Base-by-base conservation (phyloP, 2,888 invertebrate genomes). In the Lycaena phlaeas region DNA sequence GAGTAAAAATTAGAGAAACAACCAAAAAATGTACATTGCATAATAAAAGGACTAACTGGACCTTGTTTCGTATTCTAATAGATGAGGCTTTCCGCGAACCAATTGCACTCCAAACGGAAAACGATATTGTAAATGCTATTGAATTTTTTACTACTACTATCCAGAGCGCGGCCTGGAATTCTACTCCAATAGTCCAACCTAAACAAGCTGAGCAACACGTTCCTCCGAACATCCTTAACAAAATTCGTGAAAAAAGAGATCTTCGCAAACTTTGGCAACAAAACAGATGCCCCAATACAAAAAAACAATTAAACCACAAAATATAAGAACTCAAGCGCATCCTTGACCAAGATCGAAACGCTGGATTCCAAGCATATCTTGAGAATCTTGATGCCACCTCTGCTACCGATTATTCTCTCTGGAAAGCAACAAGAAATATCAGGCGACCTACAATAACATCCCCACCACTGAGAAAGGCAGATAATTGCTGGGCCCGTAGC, bases 381-480 rank as follows among this genome's bases (percentile, higher is more conserved):
- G 17, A 12, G n/a, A 38, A 12, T 4, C 38, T 52, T 1, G 44
- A 47, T 28, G 36, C 45, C 4, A 47, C 45, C 2, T 3, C 29
- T 25, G 18, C 40, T n/a, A 45, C 43, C 2, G 42, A 50, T 2
- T 48, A 51, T 22, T 50, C 50, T 2, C 41, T 53, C 0, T 50
- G 50, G 49, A 49, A 52, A 43, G 45, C 44, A 2, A 45, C 45
- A 4, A 51, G 40, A 14, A 45, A 42, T 2, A 12, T 47, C 0
- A 49, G 49, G 17, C 22, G 42, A 12, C 49, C 51, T 1, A 42
- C 25, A 26, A 12, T 9, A 5, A n/a, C 5, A 1, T 7, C 25
- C 3, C 17, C 45, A 4, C 48, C 48, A 10, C 14, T 53, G 1
- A 40, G 41, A 18, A 46, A 38, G 22, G 1, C 5, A 9, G 25